A percentile compares a stretch with the other conserved stretches of the same genome.
Evolutionary conservation across 2,113 vertebrate genomes (phyloP).

Genomic region (Nansenia antarctica): DNA sequence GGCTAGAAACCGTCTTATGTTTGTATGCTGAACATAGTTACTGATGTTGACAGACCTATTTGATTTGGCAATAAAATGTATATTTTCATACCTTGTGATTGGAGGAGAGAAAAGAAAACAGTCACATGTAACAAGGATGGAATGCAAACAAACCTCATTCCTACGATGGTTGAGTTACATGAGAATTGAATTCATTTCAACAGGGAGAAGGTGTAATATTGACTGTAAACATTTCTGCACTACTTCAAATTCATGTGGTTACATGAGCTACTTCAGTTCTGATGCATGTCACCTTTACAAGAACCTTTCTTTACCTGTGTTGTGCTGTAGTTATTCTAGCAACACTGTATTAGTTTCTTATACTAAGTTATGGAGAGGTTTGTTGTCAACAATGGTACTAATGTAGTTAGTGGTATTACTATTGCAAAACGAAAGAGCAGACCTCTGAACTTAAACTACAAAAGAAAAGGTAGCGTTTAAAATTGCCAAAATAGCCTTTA

Average conservation of each 20-base stretch:
- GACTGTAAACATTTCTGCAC: neutral
- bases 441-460: constrained; percentile 26
- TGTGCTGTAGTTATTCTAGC: too few species aligned
- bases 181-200: neutral
- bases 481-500: constrained; percentile 82
- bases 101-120: neutral
- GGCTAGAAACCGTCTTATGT: neutral
- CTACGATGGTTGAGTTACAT: neutral
- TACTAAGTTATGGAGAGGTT: too few species aligned
- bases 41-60: constrained; percentile 30
- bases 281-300: neutral
- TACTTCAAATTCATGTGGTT: neutral
- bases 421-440: constrained; percentile 48
- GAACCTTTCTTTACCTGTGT: neutral
- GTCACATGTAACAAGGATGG: neutral
- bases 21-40: constrained; percentile 18
- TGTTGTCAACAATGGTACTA: too few species aligned
- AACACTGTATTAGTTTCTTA: too few species aligned
- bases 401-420: too few species aligned
- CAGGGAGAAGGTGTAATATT: neutral
- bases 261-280: neutral
- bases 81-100: neutral
- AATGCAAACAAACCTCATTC: too few species aligned
- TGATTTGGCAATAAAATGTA: constrained; percentile 45
- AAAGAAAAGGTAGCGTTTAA: constrained; percentile 58